These are phyloP conservation scores for Ctenodactylus gundi DNA, from an alignment of 2,113 vertebrate species.

Conservation along the genomic window DNA sequence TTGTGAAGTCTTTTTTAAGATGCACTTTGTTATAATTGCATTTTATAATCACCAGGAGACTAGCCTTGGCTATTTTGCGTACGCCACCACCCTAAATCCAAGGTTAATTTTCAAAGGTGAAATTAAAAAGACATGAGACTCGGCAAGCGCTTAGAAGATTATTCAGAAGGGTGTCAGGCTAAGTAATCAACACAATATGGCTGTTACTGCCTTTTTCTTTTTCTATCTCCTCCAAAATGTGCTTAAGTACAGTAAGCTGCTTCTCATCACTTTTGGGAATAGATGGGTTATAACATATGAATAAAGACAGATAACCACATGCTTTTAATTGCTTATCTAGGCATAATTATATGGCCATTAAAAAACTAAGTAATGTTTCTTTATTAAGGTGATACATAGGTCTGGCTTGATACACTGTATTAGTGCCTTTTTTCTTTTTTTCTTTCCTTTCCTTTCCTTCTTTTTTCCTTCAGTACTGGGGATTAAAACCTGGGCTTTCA, in stretches of 20 bases:
- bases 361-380: slow-evolving; percentile 1
- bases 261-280: background rate
- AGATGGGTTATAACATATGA: background rate
- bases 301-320: background rate
- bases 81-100: slow-evolving; percentile 22
- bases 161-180: background rate
- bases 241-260: background rate
- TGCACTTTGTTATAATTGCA: slow-evolving; percentile 38
- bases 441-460: no score
- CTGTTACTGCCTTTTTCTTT: background rate
- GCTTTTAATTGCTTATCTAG: background rate
- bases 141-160: slow-evolving; percentile 21
- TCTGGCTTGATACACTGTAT: slow-evolving; percentile 1
- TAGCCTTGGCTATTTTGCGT: slow-evolving; percentile 20
- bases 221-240: background rate
- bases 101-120: slow-evolving; percentile 45
- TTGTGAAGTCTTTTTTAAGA: slow-evolving; percentile 25
- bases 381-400: background rate
- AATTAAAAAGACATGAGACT: slow-evolving; percentile 19
- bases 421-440: no score
- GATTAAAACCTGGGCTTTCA: no score
- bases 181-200: background rate
- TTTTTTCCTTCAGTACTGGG: no score
- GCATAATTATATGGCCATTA: background rate
- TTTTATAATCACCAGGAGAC: slow-evolving; percentile 50